Evolutionary conservation across 2,888 invertebrate species (phyloP).

Genomic region (Cerastis rubricosa): DNA sequence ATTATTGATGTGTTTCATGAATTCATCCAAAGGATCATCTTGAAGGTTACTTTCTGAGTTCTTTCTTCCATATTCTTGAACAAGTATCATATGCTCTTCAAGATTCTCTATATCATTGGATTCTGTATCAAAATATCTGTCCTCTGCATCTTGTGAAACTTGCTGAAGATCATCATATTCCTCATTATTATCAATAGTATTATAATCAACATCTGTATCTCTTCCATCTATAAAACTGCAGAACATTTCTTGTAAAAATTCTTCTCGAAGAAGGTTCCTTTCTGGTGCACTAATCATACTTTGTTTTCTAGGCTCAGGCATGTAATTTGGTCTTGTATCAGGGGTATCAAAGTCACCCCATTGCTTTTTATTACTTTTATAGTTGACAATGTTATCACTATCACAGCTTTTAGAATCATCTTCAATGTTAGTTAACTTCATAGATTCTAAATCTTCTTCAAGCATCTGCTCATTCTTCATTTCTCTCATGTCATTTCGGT

Average conservation of each 20-base stretch:
- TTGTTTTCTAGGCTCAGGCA: constrained; percentile 79
- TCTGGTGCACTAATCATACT: constrained; percentile 90
- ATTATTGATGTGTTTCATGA: constrained; percentile 91
- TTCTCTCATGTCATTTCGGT: constrained; percentile 92
- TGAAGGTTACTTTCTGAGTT: constrained; percentile 68
- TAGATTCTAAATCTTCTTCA: constrained; percentile 89
- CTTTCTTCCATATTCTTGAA: constrained; percentile 80
- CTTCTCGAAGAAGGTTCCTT: constrained; percentile 93
- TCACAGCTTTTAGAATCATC: constrained; percentile 68
- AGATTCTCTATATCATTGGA: constrained; percentile 91
- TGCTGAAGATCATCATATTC: constrained; percentile 94
- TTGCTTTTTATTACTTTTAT: constrained; percentile 72
- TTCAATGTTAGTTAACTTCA: constrained; percentile 57
- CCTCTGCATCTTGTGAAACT: constrained; percentile 94
- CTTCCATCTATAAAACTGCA: constrained; percentile 95
- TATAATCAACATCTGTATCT: constrained; percentile 96
- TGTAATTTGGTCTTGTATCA: constrained; percentile 77
- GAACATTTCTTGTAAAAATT: constrained; percentile 96
- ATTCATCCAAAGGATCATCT: constrained; percentile 94
- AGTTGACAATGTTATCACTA: constrained; percentile 60
- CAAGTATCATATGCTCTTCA: constrained; percentile 84
- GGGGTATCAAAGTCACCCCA: constrained; percentile 91
- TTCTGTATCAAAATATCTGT: constrained; percentile 97
- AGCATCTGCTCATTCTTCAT: constrained; percentile 91
- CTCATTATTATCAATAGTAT: constrained; percentile 94